Evolutionary conservation across 1,140 invertebrate species (phyloP).

Genomic region (Caenorhabditis latens): DNA sequence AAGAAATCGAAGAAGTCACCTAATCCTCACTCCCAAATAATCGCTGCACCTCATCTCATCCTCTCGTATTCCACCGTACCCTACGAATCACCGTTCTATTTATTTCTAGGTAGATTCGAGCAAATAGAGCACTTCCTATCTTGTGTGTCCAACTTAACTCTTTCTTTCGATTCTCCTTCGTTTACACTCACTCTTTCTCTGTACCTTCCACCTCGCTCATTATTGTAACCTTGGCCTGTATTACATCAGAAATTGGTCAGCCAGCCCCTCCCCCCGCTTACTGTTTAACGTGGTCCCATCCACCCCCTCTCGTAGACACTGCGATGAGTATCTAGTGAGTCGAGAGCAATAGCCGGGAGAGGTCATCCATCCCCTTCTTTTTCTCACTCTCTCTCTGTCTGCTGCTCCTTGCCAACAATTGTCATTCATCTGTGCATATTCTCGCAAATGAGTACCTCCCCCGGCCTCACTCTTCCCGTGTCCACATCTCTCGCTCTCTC

Average conservation of each 20-base stretch:
- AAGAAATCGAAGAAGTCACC: no score
- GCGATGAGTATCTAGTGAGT: not conserved
- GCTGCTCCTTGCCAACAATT: not conserved
- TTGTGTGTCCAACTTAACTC: no score
- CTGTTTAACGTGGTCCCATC: conserved; percentile 5
- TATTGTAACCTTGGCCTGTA: conserved; percentile 15
- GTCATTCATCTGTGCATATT: not conserved
- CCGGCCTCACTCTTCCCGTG: no score
- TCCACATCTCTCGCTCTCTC: no score
- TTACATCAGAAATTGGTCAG: conserved; percentile 5
- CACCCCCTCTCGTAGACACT: no score
- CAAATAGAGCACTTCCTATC: not conserved
- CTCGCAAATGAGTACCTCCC: not conserved
- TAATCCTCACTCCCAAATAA: no score
- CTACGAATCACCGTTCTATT: no score
- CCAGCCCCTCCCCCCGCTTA: not conserved
- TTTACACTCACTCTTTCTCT: not conserved
- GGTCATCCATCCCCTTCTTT: not conserved
- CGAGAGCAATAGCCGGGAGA: not conserved
- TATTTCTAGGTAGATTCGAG: not conserved
- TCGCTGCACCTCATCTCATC: no score
- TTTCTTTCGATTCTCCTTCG: no score
- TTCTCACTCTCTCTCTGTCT: not conserved
- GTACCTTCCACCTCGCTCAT: not conserved
- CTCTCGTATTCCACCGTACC: no score